Conservation (phyloP, 2,888 invertebrate species). For the Pyrrhopygopsis socrates region DNA sequence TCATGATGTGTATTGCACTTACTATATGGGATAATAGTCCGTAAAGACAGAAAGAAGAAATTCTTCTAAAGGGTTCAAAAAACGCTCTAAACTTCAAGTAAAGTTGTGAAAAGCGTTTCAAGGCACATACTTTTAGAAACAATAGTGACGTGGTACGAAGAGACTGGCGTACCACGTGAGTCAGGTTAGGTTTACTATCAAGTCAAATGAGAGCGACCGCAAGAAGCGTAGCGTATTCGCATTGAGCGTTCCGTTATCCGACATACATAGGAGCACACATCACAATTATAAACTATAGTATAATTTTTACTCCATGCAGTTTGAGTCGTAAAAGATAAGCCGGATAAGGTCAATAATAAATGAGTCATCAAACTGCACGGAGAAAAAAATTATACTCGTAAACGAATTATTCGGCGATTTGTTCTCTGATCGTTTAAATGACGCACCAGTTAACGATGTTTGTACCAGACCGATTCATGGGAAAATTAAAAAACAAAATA, state of each 20-base stretch:
- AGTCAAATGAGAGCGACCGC: slow-evolving; percentile 92
- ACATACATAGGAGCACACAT: too few relatives aligned
- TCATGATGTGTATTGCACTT: slow-evolving; percentile 95
- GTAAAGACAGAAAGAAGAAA: slow-evolving; percentile 94
- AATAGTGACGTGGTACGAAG: slow-evolving; percentile 92
- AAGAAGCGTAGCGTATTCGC: slow-evolving; percentile 92
- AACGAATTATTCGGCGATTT: too few relatives aligned
- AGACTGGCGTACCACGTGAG: slow-evolving; percentile 89
- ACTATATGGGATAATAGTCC: slow-evolving; percentile 92
- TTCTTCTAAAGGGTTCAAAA: slow-evolving; percentile 94
- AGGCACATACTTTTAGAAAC: slow-evolving; percentile 95
- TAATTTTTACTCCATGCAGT: too few relatives aligned
- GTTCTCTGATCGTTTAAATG: too few relatives aligned
- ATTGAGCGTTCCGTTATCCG: slow-evolving; percentile 87
- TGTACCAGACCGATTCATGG: too few relatives aligned
- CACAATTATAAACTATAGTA: too few relatives aligned
- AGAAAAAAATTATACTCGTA: too few relatives aligned
- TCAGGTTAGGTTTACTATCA: slow-evolving; percentile 89
- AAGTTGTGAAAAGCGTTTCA: slow-evolving; percentile 94
- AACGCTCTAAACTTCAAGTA: slow-evolving; percentile 94
- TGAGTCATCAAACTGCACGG: too few relatives aligned
- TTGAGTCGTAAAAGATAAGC: too few relatives aligned
- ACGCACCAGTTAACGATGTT: too few relatives aligned
- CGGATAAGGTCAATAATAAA: too few relatives aligned
- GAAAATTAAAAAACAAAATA: too few relatives aligned